Conservation (phyloP, 2,888 invertebrate genomes). For the Drosophila formosana region DNA sequence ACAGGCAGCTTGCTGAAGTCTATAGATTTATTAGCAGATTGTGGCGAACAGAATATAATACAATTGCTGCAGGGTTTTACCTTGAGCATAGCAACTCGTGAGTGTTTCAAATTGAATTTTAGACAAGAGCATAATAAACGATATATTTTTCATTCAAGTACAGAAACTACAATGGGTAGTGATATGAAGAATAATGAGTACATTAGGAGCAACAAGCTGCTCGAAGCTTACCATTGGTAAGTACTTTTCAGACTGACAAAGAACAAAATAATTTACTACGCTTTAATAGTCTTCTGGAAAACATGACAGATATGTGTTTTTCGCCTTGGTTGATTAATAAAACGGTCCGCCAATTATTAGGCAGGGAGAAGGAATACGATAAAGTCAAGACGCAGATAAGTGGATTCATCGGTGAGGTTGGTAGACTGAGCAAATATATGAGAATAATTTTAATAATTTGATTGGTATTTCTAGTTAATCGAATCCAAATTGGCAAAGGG, state of each 20-base stretch:
- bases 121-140: background rate
- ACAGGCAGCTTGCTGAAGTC: slow-evolving; percentile 59
- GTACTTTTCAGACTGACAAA: slow-evolving; percentile 1
- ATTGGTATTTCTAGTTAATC: slow-evolving; percentile 55
- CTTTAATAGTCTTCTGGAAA: slow-evolving; percentile 74
- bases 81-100: slow-evolving; percentile 79
- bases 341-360: slow-evolving; percentile 60
- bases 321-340: slow-evolving; percentile 78
- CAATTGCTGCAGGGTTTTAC: slow-evolving; percentile 75
- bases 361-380: slow-evolving; percentile 64
- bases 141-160: slow-evolving; percentile 4
- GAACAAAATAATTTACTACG: slow-evolving; percentile 32
- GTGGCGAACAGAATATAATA: slow-evolving; percentile 64
- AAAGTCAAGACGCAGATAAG: slow-evolving; percentile 72
- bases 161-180: slow-evolving; percentile 84
- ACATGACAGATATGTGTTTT: slow-evolving; percentile 79
- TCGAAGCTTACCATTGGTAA: slow-evolving; percentile 81
- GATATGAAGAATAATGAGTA: slow-evolving; percentile 55
- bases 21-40: slow-evolving; percentile 38
- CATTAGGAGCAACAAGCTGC: slow-evolving; percentile 57
- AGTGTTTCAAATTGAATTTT: slow-evolving; percentile 40
- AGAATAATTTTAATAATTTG: background rate
- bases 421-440: background rate
- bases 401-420: slow-evolving; percentile 74
- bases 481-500: slow-evolving; percentile 63